Percentiles rank a stretch among this genome's conserved stretches.
phyloP scores from a whole-genome alignment of 2,113 vertebrate species.

The Anguilla rostrata region DNA sequence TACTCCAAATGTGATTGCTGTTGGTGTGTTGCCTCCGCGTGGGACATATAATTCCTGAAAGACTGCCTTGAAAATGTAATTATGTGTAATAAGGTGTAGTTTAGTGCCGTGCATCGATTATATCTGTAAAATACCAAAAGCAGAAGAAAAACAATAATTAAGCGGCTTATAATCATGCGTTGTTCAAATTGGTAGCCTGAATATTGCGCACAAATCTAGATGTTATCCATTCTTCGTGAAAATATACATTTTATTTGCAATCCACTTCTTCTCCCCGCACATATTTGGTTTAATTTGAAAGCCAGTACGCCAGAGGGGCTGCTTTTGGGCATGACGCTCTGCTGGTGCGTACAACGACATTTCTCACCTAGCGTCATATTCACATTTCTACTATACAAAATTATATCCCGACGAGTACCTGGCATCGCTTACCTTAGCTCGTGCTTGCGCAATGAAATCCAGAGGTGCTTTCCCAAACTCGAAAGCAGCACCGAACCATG shows the following conservation, averaged over 20 bases:
- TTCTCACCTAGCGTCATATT: neutral
- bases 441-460: slow-evolving; percentile 74
- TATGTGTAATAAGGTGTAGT: neutral
- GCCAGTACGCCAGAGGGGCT: too few species aligned
- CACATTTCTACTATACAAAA: neutral
- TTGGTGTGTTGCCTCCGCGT: too few species aligned
- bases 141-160: neutral
- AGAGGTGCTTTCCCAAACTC: slow-evolving; percentile 74
- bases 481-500: slow-evolving; percentile 76
- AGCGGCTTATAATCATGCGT: neutral
- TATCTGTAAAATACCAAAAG: neutral
- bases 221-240: neutral
- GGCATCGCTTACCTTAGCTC: slow-evolving; percentile 63
- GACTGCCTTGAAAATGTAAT: too few species aligned
- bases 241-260: neutral
- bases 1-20: too few species aligned
- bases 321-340: too few species aligned
- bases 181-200: neutral
- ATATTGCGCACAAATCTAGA: neutral
- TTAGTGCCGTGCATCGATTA: neutral
- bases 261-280: neutral
- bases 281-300: neutral
- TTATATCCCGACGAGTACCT: neutral
- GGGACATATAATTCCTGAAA: too few species aligned
- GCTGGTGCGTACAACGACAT: too few species aligned